phyloP scores from a whole-genome alignment of 1,140 invertebrate genomes.

The Leptinotarsa texana region DNA sequence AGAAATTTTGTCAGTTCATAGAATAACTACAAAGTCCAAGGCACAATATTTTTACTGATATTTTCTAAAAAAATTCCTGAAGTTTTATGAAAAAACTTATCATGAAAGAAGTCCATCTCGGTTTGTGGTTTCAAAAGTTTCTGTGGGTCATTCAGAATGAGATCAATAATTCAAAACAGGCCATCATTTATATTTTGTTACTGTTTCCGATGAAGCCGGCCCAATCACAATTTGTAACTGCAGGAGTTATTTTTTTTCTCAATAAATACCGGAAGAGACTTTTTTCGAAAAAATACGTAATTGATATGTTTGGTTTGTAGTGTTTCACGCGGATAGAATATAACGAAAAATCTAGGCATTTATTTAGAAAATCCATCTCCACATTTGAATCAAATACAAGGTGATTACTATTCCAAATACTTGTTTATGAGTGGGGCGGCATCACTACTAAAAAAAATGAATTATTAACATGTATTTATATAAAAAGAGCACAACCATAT shows the following conservation, averaged over 20 bases:
- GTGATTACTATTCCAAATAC: no score
- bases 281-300: neutral
- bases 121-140: neutral
- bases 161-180: slow-evolving; percentile 8
- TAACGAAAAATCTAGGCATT: neutral
- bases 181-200: neutral
- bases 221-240: neutral
- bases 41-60: slow-evolving; percentile 34
- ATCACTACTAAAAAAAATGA: neutral
- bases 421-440: no score
- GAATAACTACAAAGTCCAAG: slow-evolving; percentile 30
- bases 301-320: neutral
- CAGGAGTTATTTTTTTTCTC: neutral
- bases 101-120: neutral
- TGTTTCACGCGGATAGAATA: neutral
- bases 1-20: slow-evolving; percentile 33
- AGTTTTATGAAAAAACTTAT: neutral
- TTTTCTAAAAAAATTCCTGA: slow-evolving; percentile 26
- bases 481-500: neutral
- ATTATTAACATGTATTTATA: neutral
- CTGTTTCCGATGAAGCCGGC: neutral
- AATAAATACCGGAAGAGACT: neutral
- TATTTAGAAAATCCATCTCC: neutral
- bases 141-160: neutral
- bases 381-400: neutral